phyloP scores from a whole-genome alignment of 1,140 invertebrate species.

The Drosophila micromelanica region DNA sequence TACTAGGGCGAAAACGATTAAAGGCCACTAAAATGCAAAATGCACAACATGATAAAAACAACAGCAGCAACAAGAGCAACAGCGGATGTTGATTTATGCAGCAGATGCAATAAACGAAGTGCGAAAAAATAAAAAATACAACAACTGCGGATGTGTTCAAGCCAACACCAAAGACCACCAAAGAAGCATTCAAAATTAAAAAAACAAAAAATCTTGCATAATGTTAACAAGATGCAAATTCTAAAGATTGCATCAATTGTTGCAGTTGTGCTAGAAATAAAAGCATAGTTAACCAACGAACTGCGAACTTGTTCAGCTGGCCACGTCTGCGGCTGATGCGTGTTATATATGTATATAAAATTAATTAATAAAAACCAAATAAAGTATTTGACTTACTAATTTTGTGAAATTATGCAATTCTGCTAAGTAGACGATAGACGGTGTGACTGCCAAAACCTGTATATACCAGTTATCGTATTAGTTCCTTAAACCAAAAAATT shows the following conservation, averaged over 20 bases:
- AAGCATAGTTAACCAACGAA: not conserved
- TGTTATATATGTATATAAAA: not conserved
- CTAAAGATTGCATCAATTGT: conserved; percentile 39
- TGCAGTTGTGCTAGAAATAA: not conserved
- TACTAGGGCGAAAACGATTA: conserved; percentile 61
- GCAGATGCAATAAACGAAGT: conserved; percentile 57
- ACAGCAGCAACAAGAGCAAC: conserved; percentile 27
- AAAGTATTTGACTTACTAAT: conserved; percentile 12
- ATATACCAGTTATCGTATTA: conserved; percentile 4
- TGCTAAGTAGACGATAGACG: conserved; percentile 12
- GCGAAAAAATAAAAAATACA: conserved; percentile 34
- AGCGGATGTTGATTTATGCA: conserved; percentile 68
- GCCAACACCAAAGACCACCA: conserved; percentile 29
- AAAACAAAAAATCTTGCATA: conserved; percentile 19
- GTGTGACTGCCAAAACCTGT: conserved; percentile 5
- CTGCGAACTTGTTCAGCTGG: conserved; percentile 2
- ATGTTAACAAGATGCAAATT: conserved; percentile 33
- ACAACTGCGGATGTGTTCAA: conserved; percentile 53
- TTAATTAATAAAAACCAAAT: conserved; percentile 4
- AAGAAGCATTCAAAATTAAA: conserved; percentile 6
- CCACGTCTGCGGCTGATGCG: not conserved
- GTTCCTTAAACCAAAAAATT: conserved; percentile 7
- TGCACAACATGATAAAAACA: conserved; percentile 42
- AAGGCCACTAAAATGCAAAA: conserved; percentile 21
- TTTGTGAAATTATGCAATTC: conserved; percentile 11